Base-by-base conservation (phyloP, 2,113 vertebrate species). In the Arvicanthis niloticus region DNA sequence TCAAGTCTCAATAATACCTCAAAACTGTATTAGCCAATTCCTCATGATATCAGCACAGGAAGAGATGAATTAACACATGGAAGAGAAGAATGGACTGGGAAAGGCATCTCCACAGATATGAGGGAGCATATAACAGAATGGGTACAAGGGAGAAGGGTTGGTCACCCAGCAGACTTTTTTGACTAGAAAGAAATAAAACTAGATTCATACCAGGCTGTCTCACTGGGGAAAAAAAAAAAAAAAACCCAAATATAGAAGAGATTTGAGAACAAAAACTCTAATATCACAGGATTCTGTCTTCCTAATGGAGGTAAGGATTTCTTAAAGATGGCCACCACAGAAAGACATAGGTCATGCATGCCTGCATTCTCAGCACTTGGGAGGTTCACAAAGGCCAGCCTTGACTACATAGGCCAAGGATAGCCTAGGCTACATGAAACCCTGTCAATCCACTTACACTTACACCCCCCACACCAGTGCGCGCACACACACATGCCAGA, bases 111-210 rank as follows among this genome's bases (percentile, higher is more conserved):
- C 31, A 58, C 78, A 77, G 53, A 85, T 37, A 24, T 26, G 53
- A 56, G 84, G n/a, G 0, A 26, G 42, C 0, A 40, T 21, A 1
- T 0, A 22, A 62, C 0, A 68, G 76, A 68, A 16, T 5, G 0
- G 73, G 19, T 2, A n/a, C 37, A 7, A 60, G 1, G 45, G 31
- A 56, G 42, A 65, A 53, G 56, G 24, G 53, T 53, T 29, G n/a
- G 48, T 29, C 12, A 4, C 34, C 48, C 24, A 48, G 53, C 4
- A 65, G 91, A 40, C 34, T 86, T 67, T 86, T 67, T 12, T 34
- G 48, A 31, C n/a, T 75, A 65, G 34, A 91, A 45, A 82, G 72
- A 88, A 76, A 65, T 24, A 82, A 82, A 92, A 51, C 58, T 48
- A 75, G 76, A 65, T 72, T 87, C 68, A 40, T 37, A 37, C 19